These are phyloP conservation scores for Heliothis subflexa DNA, from an alignment of 1,140 invertebrate species.

Conservation along the genomic window DNA sequence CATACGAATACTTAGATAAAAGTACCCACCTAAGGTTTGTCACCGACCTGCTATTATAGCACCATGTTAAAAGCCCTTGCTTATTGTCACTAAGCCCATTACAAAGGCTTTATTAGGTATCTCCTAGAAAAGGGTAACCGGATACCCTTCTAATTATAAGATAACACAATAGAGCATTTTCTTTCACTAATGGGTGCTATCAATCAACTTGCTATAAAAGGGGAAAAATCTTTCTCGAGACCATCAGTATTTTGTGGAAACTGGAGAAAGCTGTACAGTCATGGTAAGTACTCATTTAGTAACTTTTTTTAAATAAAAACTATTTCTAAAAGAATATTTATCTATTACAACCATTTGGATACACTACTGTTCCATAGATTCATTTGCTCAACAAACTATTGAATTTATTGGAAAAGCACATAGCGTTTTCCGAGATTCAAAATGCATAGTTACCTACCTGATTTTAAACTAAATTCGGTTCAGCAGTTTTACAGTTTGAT, in stretches of 20 bases:
- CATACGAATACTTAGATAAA: no score
- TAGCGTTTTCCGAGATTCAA: no score
- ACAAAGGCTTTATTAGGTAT: conserved; percentile 16
- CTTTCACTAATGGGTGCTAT: conserved; percentile 69
- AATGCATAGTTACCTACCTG: no score
- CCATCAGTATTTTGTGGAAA: conserved; percentile 47
- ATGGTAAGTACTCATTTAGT: conserved; percentile 58
- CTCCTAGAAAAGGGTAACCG: conserved; percentile 31
- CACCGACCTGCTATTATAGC: not conserved
- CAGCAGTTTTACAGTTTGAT: no score
- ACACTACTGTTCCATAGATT: no score
- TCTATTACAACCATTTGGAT: no score
- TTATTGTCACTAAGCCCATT: conserved; percentile 13
- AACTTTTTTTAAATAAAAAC: not conserved
- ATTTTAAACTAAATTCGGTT: no score
- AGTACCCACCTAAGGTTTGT: not conserved
- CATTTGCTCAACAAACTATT: no score
- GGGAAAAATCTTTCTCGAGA: conserved; percentile 43
- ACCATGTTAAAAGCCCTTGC: conserved; percentile 8
- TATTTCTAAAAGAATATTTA: no score
- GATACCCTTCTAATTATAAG: conserved; percentile 44
- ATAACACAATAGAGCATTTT: conserved; percentile 44
- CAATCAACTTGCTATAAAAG: conserved; percentile 73
- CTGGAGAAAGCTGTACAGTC: conserved; percentile 35
- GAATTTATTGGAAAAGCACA: no score